Conservation (phyloP, 2,888 invertebrate species). For the Drosophila borealis region DNA sequence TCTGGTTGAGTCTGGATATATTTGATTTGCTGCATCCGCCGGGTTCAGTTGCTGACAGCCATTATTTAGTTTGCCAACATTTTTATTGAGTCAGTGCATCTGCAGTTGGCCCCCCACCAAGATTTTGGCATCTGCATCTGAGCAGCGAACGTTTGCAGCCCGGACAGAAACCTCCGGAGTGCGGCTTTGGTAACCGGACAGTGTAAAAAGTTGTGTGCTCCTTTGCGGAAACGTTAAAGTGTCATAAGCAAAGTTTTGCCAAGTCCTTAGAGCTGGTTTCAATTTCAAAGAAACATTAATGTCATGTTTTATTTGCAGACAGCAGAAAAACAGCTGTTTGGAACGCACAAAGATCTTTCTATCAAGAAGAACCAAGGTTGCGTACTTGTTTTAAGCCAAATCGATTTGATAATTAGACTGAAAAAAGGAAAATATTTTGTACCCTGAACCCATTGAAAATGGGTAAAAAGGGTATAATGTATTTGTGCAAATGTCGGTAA, state of each 20-base stretch:
- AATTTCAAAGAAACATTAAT: neutral
- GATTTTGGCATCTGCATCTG: constrained; percentile 22
- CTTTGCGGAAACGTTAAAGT: neutral
- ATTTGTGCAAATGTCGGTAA: too few relatives aligned
- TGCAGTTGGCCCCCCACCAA: constrained; percentile 31
- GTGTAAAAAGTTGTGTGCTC: constrained; percentile 26
- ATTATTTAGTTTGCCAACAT: constrained; percentile 53
- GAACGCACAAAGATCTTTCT: too few relatives aligned
- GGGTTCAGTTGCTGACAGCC: constrained; percentile 7
- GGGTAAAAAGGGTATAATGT: too few relatives aligned
- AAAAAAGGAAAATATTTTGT: too few relatives aligned
- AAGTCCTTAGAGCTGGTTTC: constrained; percentile 10
- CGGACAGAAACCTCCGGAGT: constrained; percentile 6
- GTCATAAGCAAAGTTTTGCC: constrained; percentile 17
- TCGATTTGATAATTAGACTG: too few relatives aligned
- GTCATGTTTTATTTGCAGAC: constrained; percentile 23
- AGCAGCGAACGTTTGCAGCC: neutral
- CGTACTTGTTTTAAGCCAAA: too few relatives aligned
- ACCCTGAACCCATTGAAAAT: too few relatives aligned
- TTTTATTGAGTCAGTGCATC: constrained; percentile 58
- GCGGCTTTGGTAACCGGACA: constrained; percentile 4
- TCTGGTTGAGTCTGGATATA: constrained; percentile 9
- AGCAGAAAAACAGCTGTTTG: neutral
- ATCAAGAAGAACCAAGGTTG: too few relatives aligned
- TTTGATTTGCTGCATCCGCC: constrained; percentile 19